Evolutionary conservation across 1,140 invertebrate species (phyloP), one percentile per base, ranked within the genome.

Genomic region (Polyergus mexicanus): DNA sequence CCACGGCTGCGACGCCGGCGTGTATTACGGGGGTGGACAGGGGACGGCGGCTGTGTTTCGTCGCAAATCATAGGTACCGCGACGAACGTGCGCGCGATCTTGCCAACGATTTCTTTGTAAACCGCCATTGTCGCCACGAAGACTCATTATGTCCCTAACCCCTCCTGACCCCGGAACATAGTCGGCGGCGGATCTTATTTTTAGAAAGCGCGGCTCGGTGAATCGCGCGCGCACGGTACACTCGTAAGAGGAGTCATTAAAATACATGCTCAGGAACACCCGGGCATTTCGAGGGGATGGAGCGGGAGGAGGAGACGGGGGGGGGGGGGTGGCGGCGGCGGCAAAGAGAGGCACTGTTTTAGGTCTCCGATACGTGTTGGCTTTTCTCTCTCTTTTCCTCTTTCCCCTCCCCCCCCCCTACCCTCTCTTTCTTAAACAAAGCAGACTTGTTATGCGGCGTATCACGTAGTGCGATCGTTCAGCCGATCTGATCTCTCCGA

Each of bases 1-100:
- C 60, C 60, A 76, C n/a, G 66, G 8, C 13, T 13, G 8, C 32
- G 47, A 41, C 63, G 44, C 11, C 62, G 76, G 58, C 65, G 60
- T 10, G 83, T 62, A 47, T 83, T 66, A 56, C 56, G 16, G 22
- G 47, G 41, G 13, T 16, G 13, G 77, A n/a, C 38, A 8, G 47
- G n/a, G 11, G 22, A 4, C 16, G 44, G 51, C 47, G 75, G 88
- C 87, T 85, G 86, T 90, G 86, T 90, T 90, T 90, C 77, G 89
- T 86, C 65, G 89, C 86, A 90, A 90, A 90, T 90, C 89, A 90
- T 88, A 90, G 88, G 89, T 90, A 89, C 89, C 87, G 88, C 88
- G 89, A 90, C 89, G 80, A 87, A 65, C 86, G 65, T 76, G 86
- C 25, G 69, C 88, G 81, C 88, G 89, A 90, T 89, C 88, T 80